A percentile compares a stretch with the other conserved stretches of the same genome.
Conservation (phyloP, 2,113 vertebrate species). For the Heptranchias perlo region DNA sequence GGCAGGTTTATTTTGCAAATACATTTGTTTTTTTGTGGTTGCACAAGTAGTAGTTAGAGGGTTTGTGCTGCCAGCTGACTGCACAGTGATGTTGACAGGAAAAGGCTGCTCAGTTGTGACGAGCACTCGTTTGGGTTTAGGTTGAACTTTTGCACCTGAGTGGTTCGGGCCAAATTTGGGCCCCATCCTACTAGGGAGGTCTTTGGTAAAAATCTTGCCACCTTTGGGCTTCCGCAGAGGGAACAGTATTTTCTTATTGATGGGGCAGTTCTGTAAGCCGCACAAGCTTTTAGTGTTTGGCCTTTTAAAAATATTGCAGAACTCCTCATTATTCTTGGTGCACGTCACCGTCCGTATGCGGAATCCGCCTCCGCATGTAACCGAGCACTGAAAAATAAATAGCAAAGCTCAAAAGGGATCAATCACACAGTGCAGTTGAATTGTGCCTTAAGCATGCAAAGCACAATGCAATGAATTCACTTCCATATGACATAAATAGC, state of each 20-base stretch:
- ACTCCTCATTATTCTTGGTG: conserved; percentile 57
- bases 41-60: conserved; percentile 37
- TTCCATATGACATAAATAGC: background rate
- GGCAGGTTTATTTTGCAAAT: background rate
- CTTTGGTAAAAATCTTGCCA: conserved; percentile 46
- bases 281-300: conserved; percentile 83
- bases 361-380: conserved; percentile 83
- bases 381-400: conserved; percentile 72
- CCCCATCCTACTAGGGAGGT: conserved; percentile 42
- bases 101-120: conserved; percentile 38
- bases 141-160: conserved; percentile 39
- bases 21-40: background rate
- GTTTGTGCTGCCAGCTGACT: conserved; percentile 35
- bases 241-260: conserved; percentile 49
- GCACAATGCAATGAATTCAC: background rate
- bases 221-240: conserved; percentile 47
- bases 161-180: conserved; percentile 36
- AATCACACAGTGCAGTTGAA: background rate
- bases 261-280: conserved; percentile 79
- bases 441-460: background rate
- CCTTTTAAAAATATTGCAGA: conserved; percentile 68
- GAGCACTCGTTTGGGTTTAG: conserved; percentile 6
- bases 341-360: conserved; percentile 76
- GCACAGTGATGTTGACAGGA: conserved; percentile 44
- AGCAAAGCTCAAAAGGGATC: conserved; percentile 13